phyloP scores from a whole-genome alignment of 2,888 invertebrate species.

The Lepidocyrtoides sp. region DNA sequence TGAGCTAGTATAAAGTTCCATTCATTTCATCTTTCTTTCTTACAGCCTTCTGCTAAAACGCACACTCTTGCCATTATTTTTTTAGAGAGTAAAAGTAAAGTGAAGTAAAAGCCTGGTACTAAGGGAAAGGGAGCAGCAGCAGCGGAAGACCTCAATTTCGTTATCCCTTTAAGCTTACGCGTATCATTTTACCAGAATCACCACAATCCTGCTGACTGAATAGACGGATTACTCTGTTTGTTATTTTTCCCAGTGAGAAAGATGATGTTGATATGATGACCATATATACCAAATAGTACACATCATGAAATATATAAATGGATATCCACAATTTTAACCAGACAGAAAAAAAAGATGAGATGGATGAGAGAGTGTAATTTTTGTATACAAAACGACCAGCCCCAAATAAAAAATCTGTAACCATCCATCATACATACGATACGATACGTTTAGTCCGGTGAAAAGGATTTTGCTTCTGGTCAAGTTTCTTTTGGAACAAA shows the following conservation, averaged over 20 bases:
- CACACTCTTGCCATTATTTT: slow-evolving; percentile 8
- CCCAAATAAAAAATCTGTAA: slow-evolving; percentile 32
- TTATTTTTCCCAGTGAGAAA: slow-evolving; percentile 16
- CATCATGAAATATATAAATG: not conserved
- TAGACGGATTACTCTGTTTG: slow-evolving; percentile 73
- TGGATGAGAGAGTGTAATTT: slow-evolving; percentile 29
- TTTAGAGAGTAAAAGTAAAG: not conserved
- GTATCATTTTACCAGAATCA: slow-evolving; percentile 57
- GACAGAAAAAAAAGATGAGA: slow-evolving; percentile 6
- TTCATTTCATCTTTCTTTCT: not conserved
- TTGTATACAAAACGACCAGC: slow-evolving; percentile 22
- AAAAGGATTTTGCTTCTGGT: slow-evolving; percentile 1
- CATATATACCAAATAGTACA: not conserved
- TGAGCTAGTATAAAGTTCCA: no score
- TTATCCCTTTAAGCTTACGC: slow-evolving; percentile 67
- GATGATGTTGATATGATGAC: slow-evolving; percentile 17
- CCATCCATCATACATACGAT: slow-evolving; percentile 60
- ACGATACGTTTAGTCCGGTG: not conserved
- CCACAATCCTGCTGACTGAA: slow-evolving; percentile 47
- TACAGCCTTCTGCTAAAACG: not conserved
- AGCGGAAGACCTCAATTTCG: slow-evolving; percentile 51
- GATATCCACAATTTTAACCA: slow-evolving; percentile 4
- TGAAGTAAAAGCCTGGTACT: not conserved
- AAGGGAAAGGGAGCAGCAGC: not conserved
- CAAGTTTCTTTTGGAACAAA: not conserved